These are phyloP conservation scores for Amitus sp. DNA, from an alignment of 2,888 invertebrate species.

Conservation along the genomic window DNA sequence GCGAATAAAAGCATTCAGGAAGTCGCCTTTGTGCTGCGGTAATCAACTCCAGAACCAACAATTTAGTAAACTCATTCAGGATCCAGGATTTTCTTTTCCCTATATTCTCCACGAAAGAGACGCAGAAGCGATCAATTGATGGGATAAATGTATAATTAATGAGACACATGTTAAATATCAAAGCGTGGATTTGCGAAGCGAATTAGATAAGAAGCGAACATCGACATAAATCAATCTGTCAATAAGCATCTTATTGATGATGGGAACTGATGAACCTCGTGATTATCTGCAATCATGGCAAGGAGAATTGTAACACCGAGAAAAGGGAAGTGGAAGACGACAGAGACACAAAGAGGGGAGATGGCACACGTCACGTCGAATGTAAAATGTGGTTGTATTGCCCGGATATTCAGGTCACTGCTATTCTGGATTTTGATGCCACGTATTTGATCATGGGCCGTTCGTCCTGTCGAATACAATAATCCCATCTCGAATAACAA, in stretches of 20 bases:
- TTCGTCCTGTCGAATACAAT: constrained; percentile 27
- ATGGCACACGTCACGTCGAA: constrained; percentile 15
- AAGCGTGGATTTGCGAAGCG: not conserved
- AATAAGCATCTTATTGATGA: constrained; percentile 25
- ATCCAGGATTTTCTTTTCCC: not conserved
- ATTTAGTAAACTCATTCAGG: not conserved
- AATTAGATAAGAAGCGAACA: constrained; percentile 11
- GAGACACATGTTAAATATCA: constrained; percentile 20
- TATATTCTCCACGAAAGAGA: not conserved
- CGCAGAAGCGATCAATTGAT: not conserved
- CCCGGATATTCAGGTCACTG: constrained; percentile 35
- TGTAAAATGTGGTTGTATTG: constrained; percentile 29
- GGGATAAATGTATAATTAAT: constrained; percentile 30
- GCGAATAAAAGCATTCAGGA: constrained; percentile 16
- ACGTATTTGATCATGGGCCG: constrained; percentile 28
- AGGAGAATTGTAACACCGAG: constrained; percentile 21
- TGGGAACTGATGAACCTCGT: constrained; percentile 29
- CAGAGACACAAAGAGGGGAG: constrained; percentile 3
- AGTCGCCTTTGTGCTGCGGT: constrained; percentile 14
- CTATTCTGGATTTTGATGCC: constrained; percentile 35
- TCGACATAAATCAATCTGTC: constrained; percentile 32
- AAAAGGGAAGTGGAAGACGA: not conserved
- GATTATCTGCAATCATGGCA: constrained; percentile 31
- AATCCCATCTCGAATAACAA: constrained; percentile 29
- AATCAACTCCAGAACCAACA: constrained; percentile 15